Conservation (phyloP, 2,888 invertebrate genomes). For the Dioctria linearis region DNA sequence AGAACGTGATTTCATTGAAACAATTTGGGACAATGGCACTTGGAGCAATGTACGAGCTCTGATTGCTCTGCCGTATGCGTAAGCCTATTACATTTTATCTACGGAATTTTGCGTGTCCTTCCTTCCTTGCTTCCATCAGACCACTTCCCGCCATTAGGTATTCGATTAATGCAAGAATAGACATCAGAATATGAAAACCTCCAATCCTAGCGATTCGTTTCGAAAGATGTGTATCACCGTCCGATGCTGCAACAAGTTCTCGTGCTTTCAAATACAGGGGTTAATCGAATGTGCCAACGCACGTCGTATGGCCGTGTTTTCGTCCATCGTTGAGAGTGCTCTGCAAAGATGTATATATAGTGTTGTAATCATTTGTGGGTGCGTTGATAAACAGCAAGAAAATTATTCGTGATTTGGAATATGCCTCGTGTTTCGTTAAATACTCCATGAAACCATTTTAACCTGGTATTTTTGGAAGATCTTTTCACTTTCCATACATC, state of each 20-base stretch:
- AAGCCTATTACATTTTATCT: too few species aligned
- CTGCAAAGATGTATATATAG: not conserved
- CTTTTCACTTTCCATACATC: not conserved
- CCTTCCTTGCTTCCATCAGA: not conserved
- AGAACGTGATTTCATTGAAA: not conserved
- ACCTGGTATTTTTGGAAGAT: not conserved
- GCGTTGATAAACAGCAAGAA: not conserved
- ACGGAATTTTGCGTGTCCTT: too few species aligned
- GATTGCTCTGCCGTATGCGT: not conserved
- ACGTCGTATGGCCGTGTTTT: not conserved
- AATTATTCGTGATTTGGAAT: not conserved
- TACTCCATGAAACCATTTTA: not conserved
- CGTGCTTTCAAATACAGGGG: not conserved
- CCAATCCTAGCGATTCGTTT: constrained; percentile 4
- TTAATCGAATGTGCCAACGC: not conserved
- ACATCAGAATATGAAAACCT: constrained; percentile 35
- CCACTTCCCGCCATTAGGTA: not conserved
- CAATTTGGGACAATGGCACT: not conserved
- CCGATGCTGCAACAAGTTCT: not conserved
- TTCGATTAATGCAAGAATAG: not conserved
- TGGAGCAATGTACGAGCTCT: not conserved
- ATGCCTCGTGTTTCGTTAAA: not conserved
- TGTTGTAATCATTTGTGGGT: not conserved
- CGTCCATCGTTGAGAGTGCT: not conserved
- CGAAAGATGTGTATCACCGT: not conserved